These are phyloP conservation scores for Nebria salina DNA, from an alignment of 2,888 invertebrate species.

Conservation along the genomic window DNA sequence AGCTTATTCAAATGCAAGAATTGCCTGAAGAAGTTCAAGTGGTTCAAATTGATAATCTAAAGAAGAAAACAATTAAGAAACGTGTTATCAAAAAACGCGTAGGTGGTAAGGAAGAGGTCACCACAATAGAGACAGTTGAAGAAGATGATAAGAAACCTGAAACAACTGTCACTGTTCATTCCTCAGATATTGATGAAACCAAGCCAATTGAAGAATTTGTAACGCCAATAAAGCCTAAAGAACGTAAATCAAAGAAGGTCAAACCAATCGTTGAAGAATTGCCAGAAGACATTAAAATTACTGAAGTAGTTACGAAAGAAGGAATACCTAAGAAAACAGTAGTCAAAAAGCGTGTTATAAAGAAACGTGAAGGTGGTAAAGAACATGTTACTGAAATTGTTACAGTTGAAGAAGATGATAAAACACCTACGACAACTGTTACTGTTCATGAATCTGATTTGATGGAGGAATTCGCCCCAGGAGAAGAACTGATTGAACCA, in stretches of 20 bases:
- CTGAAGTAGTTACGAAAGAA: constrained; percentile 51
- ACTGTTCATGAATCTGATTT: constrained; percentile 52
- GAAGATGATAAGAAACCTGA: constrained; percentile 61
- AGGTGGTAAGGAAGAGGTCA: constrained; percentile 61
- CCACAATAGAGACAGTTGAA: constrained; percentile 60
- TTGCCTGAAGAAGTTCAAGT: constrained; percentile 53
- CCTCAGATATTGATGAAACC: constrained; percentile 56
- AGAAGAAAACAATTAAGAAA: constrained; percentile 51
- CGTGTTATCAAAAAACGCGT: constrained; percentile 58
- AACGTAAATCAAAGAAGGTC: constrained; percentile 47
- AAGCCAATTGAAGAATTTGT: constrained; percentile 47
- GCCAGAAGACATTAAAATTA: constrained; percentile 57
- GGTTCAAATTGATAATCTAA: constrained; percentile 53
- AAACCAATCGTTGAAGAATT: constrained; percentile 53
- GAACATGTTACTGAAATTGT: constrained; percentile 57
- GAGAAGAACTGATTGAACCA: constrained; percentile 29
- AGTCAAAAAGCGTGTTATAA: constrained; percentile 57
- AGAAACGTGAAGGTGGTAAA: constrained; percentile 55
- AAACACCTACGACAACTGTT: constrained; percentile 59
- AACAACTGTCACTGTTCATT: constrained; percentile 54
- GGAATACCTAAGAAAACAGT: constrained; percentile 54
- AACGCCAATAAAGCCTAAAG: constrained; percentile 49
- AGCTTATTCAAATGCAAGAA: constrained; percentile 50
- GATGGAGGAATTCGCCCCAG: constrained; percentile 23
- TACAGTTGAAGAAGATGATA: constrained; percentile 58